Base-by-base conservation (phyloP, 2,113 vertebrate species). In the Ailuropoda melanoleuca region DNA sequence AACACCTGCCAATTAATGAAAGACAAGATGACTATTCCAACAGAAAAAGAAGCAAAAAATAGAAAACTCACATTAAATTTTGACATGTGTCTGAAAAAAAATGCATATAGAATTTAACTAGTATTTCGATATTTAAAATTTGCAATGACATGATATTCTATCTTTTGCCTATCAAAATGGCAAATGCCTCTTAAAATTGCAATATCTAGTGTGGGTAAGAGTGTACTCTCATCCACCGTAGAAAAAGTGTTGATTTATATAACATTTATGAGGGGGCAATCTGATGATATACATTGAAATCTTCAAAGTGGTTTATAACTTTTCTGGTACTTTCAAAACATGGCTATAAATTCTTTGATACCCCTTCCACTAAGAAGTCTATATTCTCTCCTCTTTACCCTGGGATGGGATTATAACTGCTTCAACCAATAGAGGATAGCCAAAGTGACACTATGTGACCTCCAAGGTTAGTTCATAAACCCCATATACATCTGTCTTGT, bases 31-130 rank as follows among this genome's bases (percentile, higher is more conserved):
- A 95, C 21, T 75, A 43, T 31, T 93, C 17, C 15, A 90, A 90
- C 13, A 90, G n/a, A 95, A 85, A 97, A 90, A 55, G 6, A 46
- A 96, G 29, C 46, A 92, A 86, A 82, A 64, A 66, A 24, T 37
- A 81, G 48, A 87, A 96, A 82, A 89, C 82, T 86, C 46, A 84
- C 11, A 55, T 70, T 84, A 90, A 64, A 37, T 83, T 82, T 96
- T 96, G 81, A 96, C 31, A 96, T 50, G 12, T 60, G 31, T 81
- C 37, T 55, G 70, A 62, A 83, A 83, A 86, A 93, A 70, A n/a
- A 23, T 14, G 68, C 10, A 29, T n/a, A 39, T 21, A 85, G 84
- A 93, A 64, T 90, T 46, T 95, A 77, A 88, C 34, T 77, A 72
- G n/a, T 62, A 66, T 37, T 87, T 55, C 94, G 46, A 62, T 66